Conservation (phyloP, 2,113 vertebrate species). For the Grallaria varia region DNA sequence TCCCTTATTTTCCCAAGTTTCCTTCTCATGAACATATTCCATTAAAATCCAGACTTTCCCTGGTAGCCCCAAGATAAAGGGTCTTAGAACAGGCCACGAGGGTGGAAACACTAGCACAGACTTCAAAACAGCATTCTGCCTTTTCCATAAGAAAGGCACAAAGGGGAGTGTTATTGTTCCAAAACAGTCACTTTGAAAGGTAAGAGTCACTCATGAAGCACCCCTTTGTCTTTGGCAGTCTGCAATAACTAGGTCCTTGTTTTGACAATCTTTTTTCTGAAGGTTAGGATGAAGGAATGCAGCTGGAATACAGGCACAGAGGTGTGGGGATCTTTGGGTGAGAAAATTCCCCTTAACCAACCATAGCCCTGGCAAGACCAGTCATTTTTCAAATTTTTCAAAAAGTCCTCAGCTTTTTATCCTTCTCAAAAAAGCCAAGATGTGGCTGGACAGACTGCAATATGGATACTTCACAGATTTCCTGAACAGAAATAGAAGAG, state of each 20-base stretch:
- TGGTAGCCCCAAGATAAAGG: not conserved
- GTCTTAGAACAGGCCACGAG: not conserved
- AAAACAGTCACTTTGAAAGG: not conserved
- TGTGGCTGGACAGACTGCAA: not conserved
- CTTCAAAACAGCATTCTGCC: not conserved
- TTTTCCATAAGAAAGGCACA: not conserved
- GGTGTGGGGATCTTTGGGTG: not conserved
- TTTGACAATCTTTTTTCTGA: not conserved
- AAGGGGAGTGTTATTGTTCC: not conserved
- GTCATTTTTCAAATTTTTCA: not conserved
- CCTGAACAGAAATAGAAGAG: not conserved
- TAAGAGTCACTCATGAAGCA: not conserved
- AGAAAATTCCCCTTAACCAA: not conserved
- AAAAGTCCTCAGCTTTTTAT: not conserved
- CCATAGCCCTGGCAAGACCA: not conserved
- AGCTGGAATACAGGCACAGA: not conserved
- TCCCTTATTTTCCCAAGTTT: not conserved
- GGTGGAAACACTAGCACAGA: not conserved
- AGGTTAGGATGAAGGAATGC: not conserved
- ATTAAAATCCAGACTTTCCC: not conserved
- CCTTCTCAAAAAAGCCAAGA: not conserved
- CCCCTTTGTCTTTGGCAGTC: not conserved
- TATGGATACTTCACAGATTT: not conserved
- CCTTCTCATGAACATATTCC: not conserved
- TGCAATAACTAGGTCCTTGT: not conserved